Evolutionary conservation across 35 echinoderm and acorn worm species (phyloP).

Genomic region (Apostichopus parvimensis): DNA sequence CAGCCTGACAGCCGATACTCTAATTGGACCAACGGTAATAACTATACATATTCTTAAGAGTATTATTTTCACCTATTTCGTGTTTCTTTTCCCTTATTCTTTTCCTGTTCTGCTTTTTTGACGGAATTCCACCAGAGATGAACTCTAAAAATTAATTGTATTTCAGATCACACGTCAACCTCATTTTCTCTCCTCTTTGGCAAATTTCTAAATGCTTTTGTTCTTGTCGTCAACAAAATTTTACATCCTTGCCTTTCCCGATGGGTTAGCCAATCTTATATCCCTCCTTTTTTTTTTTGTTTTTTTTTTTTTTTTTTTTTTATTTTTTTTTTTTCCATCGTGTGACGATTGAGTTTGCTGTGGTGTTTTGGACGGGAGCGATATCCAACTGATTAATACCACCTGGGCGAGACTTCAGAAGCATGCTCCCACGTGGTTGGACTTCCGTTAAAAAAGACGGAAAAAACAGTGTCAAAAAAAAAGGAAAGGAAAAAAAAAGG

Average conservation of each 20-base stretch:
- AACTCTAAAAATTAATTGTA: slow-evolving; percentile 16
- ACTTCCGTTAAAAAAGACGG: slow-evolving; percentile 8
- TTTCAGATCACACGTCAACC: slow-evolving; percentile 7
- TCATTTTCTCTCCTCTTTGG: slow-evolving; percentile 21
- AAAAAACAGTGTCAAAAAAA: neutral
- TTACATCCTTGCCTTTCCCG: slow-evolving; percentile 23
- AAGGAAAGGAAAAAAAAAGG: neutral
- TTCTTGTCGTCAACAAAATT: slow-evolving; percentile 39
- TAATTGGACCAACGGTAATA: neutral
- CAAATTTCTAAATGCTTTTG: slow-evolving; percentile 5
- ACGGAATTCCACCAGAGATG: neutral
- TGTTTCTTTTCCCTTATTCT: neutral
- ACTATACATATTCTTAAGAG: neutral
- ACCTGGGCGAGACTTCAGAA: neutral
- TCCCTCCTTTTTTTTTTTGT: neutral
- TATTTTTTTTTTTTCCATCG: neutral
- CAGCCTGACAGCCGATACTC: neutral
- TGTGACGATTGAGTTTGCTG: too few species aligned
- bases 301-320: neutral
- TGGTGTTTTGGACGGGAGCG: neutral
- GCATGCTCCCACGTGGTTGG: slow-evolving; percentile 10
- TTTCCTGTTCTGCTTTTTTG: neutral
- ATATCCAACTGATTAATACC: slow-evolving; percentile 16
- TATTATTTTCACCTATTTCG: neutral
- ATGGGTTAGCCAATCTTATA: slow-evolving; percentile 17